A percentile compares a stretch with the other conserved stretches of the same genome.
These are phyloP conservation scores for Poecilia gillii DNA, from an alignment of 2,797 vertebrate genomes.

Conservation along the genomic window DNA sequence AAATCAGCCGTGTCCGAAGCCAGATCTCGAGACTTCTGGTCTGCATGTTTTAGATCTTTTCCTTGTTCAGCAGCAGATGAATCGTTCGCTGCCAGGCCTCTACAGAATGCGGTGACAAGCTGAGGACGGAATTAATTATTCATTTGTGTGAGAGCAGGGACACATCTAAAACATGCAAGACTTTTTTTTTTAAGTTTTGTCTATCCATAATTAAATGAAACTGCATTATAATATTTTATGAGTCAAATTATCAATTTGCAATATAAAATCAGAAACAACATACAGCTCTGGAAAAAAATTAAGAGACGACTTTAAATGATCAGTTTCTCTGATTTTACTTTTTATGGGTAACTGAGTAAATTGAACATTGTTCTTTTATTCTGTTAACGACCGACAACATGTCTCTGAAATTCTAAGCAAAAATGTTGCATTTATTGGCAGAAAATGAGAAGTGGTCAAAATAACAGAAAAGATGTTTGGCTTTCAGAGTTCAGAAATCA, in stretches of 20 bases:
- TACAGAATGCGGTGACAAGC: not conserved
- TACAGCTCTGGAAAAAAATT: too few relatives aligned
- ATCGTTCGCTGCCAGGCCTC: not conserved
- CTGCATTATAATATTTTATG: not conserved
- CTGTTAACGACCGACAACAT: too few relatives aligned
- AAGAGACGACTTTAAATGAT: too few relatives aligned
- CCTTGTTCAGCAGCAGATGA: not conserved
- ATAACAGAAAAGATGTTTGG: too few relatives aligned
- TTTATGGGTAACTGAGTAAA: too few relatives aligned
- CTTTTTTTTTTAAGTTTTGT: not conserved
- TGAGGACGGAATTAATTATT: not conserved
- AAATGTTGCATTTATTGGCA: too few relatives aligned
- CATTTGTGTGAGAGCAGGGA: not conserved
- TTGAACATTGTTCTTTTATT: too few relatives aligned
- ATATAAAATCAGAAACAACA: not conserved
- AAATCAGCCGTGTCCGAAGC: not conserved
- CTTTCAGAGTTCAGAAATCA: too few relatives aligned
- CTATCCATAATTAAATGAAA: not conserved
- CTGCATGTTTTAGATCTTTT: not conserved
- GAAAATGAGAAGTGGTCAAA: too few relatives aligned
- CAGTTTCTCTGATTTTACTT: too few relatives aligned
- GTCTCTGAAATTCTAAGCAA: too few relatives aligned
- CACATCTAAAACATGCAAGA: conserved; percentile 1
- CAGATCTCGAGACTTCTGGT: not conserved
- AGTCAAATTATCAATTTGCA: not conserved